phyloP scores from a whole-genome alignment of 2,797 vertebrate species.

The Erpetoichthys calabaricus region DNA sequence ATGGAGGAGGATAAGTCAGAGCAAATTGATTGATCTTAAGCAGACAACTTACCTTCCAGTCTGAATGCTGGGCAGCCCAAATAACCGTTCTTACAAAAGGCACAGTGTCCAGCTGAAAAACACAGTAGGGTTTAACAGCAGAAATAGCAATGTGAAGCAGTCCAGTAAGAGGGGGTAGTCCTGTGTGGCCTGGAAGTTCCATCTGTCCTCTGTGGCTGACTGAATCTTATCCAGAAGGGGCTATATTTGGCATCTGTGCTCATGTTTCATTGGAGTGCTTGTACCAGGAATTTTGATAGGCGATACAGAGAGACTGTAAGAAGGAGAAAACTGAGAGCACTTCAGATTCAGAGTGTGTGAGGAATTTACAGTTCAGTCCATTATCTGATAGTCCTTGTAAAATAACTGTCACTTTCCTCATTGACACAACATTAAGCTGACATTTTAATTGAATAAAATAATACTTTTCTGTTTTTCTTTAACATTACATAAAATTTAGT shows the following conservation, averaged over 20 bases:
- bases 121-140: too few species aligned
- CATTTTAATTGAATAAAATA: too few species aligned
- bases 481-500: too few species aligned
- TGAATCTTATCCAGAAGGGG: slow-evolving; percentile 52
- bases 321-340: slow-evolving; percentile 19
- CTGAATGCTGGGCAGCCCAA: slow-evolving; percentile 19
- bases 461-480: too few species aligned
- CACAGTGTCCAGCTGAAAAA: not conserved
- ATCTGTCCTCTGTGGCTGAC: slow-evolving; percentile 69
- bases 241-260: slow-evolving; percentile 91
- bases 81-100: slow-evolving; percentile 9
- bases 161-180: slow-evolving; percentile 28
- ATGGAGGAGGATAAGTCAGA: too few species aligned
- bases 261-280: slow-evolving; percentile 71
- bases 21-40: slow-evolving; percentile 11
- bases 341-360: slow-evolving; percentile 2
- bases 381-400: not conserved
- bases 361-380: not conserved
- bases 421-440: not conserved
- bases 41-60: slow-evolving; percentile 29
- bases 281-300: slow-evolving; percentile 56
- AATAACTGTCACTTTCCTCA: not conserved
- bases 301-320: slow-evolving; percentile 33
- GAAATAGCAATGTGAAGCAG: not conserved
- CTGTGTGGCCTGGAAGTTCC: slow-evolving; percentile 55